A percentile compares a stretch with the other conserved stretches of the same genome.
These are phyloP conservation scores for Acrobasis suavella DNA, from an alignment of 2,888 invertebrate species.

Conservation along the genomic window DNA sequence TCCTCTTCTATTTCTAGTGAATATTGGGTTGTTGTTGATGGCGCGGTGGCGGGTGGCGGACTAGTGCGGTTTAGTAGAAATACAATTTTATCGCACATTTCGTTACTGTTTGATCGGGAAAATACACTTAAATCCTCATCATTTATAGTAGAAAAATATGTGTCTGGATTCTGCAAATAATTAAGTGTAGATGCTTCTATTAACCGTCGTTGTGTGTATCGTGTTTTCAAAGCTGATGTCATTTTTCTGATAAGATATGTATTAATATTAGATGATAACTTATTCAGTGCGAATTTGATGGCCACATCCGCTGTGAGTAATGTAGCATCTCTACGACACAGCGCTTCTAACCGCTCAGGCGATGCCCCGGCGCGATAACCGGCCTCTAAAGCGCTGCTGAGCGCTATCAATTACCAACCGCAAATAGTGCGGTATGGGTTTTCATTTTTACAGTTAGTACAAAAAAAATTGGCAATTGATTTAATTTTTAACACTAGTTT, in stretches of 20 bases:
- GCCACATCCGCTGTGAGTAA: slow-evolving; percentile 20
- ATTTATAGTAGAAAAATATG: slow-evolving; percentile 5
- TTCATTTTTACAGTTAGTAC: too few relatives aligned
- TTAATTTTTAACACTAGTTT: too few relatives aligned
- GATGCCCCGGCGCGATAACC: too few relatives aligned
- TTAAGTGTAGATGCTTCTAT: slow-evolving; percentile 11
- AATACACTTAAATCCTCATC: slow-evolving; percentile 10
- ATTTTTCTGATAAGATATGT: slow-evolving; percentile 11
- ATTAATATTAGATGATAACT: neutral
- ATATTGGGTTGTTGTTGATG: slow-evolving; percentile 12
- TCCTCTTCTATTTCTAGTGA: neutral
- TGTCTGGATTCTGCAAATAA: slow-evolving; percentile 12
- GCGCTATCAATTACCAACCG: too few relatives aligned
- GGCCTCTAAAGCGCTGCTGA: too few relatives aligned
- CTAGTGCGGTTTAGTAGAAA: slow-evolving; percentile 3
- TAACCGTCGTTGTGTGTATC: slow-evolving; percentile 16
- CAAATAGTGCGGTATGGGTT: too few relatives aligned
- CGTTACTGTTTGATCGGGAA: slow-evolving; percentile 8
- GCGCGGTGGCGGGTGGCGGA: too few relatives aligned
- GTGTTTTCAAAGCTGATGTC: slow-evolving; percentile 5
- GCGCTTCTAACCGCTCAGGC: too few relatives aligned
- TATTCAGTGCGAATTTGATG: slow-evolving; percentile 18
- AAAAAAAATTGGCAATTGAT: too few relatives aligned
- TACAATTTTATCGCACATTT: slow-evolving; percentile 12
- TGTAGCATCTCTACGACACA: slow-evolving; percentile 22